Conservation (phyloP, 1,140 invertebrate genomes). For the Lerema accius region DNA sequence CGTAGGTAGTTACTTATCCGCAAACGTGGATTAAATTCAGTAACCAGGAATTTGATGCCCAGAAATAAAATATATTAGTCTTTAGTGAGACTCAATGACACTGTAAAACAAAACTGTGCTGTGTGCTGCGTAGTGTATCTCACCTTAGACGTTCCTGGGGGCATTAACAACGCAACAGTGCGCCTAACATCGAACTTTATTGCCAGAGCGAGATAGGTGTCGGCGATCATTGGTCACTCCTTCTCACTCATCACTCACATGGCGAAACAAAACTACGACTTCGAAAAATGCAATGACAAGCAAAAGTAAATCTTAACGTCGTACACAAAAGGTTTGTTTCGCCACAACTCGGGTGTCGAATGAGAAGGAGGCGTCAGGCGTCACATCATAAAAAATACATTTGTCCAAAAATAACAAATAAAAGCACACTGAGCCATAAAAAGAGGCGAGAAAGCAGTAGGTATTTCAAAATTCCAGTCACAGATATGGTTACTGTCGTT, state of each 20-base stretch:
- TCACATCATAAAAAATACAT: conserved; percentile 46
- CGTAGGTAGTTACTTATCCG: too few relatives aligned
- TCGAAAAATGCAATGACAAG: not conserved
- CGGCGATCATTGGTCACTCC: conserved; percentile 23
- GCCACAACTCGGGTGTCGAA: conserved; percentile 36
- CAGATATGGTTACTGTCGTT: conserved; percentile 46
- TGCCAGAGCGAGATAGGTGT: conserved; percentile 50
- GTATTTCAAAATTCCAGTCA: conserved; percentile 78
- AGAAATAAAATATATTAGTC: too few relatives aligned
- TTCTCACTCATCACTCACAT: conserved; percentile 33
- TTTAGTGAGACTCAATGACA: too few relatives aligned
- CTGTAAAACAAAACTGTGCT: conserved; percentile 30
- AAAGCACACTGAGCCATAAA: conserved; percentile 81
- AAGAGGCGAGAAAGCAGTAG: conserved; percentile 76
- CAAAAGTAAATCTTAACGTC: not conserved
- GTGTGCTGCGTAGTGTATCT: conserved; percentile 26
- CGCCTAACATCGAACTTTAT: conserved; percentile 15
- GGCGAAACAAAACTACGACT: conserved; percentile 24
- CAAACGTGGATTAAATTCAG: not conserved
- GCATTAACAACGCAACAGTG: conserved; percentile 26
- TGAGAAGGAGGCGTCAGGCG: conserved; percentile 38
- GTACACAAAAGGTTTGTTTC: conserved; percentile 17
- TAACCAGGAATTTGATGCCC: not conserved
- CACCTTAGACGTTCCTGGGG: conserved; percentile 14
- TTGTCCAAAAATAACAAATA: conserved; percentile 60